phyloP scores from a whole-genome alignment of 2,113 vertebrate species.

The Mus pahari region DNA sequence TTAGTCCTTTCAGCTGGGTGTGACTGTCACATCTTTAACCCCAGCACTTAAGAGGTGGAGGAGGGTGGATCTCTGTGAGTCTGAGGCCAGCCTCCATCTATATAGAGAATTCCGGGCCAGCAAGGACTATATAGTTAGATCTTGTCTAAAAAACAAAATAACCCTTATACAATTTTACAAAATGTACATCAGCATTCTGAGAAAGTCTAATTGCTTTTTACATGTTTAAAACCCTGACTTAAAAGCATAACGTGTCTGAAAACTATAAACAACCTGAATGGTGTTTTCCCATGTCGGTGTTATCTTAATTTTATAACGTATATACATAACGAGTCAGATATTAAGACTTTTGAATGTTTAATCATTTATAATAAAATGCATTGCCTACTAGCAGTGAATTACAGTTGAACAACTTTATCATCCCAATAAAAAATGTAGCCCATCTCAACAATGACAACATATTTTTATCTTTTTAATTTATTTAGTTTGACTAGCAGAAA shows the following conservation, averaged over 20 bases:
- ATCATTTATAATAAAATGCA: not conserved
- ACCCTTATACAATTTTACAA: not conserved
- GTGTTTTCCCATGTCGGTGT: not conserved
- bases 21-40: not conserved
- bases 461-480: not conserved
- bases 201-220: not conserved
- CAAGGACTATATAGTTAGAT: not conserved
- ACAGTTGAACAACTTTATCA: not conserved
- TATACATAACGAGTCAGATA: not conserved
- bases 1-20: not conserved
- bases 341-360: not conserved
- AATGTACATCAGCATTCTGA: not conserved
- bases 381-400: not conserved
- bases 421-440: not conserved
- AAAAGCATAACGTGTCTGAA: not conserved
- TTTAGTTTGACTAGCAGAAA: not conserved
- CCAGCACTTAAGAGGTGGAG: not conserved
- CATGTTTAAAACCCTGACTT: not conserved
- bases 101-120: not conserved
- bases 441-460: not conserved
- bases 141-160: not conserved
- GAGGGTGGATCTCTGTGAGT: not conserved
- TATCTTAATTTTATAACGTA: not conserved
- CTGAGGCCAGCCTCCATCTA: not conserved
- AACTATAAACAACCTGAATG: not conserved